phyloP scores from a whole-genome alignment of 2,888 invertebrate species.

The Odontocolon sp. region DNA sequence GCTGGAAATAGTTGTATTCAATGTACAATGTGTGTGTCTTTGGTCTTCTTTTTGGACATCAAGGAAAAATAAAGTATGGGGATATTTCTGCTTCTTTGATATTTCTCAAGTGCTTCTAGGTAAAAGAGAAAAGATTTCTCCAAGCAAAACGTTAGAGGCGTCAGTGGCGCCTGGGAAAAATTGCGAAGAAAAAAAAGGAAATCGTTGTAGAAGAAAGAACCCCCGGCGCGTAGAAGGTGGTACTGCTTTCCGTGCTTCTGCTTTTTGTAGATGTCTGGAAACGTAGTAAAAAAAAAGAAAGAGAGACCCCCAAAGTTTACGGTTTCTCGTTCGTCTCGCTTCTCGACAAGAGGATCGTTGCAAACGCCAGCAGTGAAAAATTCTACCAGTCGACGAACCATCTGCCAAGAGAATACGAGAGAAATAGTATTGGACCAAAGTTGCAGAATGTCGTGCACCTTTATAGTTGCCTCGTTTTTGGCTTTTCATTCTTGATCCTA shows the following conservation, averaged over 20 bases:
- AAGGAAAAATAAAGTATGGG: not conserved
- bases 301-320: too few species aligned
- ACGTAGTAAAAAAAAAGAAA: too few species aligned
- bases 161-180: constrained; percentile 17
- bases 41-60: not conserved
- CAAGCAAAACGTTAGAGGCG: not conserved
- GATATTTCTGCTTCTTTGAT: not conserved
- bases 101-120: constrained; percentile 7
- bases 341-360: constrained; percentile 3
- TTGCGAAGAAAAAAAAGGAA: not conserved
- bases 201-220: not conserved
- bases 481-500: too few species aligned
- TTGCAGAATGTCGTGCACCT: not conserved
- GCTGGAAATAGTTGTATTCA: too few species aligned
- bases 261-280: too few species aligned
- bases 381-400: constrained; percentile 4
- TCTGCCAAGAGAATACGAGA: constrained; percentile 23
- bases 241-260: too few species aligned
- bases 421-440: not conserved
- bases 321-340: not conserved
- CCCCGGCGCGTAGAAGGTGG: not conserved
- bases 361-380: constrained; percentile 8
- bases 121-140: not conserved
- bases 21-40: not conserved
- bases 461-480: not conserved